Conservation (phyloP, 1,140 invertebrate genomes). For the Scaptomyza pallida region DNA sequence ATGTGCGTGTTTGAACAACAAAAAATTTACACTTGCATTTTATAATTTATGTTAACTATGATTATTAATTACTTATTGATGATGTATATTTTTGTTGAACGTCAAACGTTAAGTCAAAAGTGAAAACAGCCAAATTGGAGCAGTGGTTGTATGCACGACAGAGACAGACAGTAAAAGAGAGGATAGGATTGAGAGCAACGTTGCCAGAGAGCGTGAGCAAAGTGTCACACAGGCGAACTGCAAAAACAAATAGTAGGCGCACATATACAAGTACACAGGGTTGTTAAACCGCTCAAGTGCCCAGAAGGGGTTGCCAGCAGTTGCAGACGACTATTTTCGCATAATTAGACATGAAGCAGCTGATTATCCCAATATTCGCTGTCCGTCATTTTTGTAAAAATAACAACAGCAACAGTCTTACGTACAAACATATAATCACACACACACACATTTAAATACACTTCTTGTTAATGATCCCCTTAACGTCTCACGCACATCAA, state of each 20-base stretch:
- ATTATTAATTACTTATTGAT: slow-evolving; percentile 1
- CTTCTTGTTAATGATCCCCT: slow-evolving; percentile 1
- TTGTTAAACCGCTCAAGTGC: slow-evolving; percentile 21
- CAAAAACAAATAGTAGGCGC: slow-evolving; percentile 56
- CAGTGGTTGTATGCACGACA: slow-evolving; percentile 35
- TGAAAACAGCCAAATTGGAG: slow-evolving; percentile 66
- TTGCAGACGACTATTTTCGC: slow-evolving; percentile 31
- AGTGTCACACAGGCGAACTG: slow-evolving; percentile 42
- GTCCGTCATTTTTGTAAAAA: slow-evolving; percentile 39
- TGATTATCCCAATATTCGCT: slow-evolving; percentile 20
- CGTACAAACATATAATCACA: neutral
- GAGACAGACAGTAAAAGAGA: slow-evolving; percentile 20
- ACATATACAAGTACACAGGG: slow-evolving; percentile 14
- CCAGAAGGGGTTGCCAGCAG: slow-evolving; percentile 13
- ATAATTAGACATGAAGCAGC: slow-evolving; percentile 35
- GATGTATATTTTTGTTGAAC: slow-evolving; percentile 8
- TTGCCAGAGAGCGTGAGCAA: slow-evolving; percentile 27
- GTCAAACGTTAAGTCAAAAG: slow-evolving; percentile 52
- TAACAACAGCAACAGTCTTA: slow-evolving; percentile 33
- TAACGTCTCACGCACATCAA: slow-evolving; percentile 30
- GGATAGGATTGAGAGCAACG: slow-evolving; percentile 18
- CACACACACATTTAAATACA: slow-evolving; percentile 10
- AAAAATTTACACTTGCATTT: slow-evolving; percentile 14
- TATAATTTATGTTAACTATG: slow-evolving; percentile 12
- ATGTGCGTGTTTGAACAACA: neutral